These are phyloP conservation scores for Argyresthia albistria DNA, from an alignment of 2,888 invertebrate species.

Conservation along the genomic window DNA sequence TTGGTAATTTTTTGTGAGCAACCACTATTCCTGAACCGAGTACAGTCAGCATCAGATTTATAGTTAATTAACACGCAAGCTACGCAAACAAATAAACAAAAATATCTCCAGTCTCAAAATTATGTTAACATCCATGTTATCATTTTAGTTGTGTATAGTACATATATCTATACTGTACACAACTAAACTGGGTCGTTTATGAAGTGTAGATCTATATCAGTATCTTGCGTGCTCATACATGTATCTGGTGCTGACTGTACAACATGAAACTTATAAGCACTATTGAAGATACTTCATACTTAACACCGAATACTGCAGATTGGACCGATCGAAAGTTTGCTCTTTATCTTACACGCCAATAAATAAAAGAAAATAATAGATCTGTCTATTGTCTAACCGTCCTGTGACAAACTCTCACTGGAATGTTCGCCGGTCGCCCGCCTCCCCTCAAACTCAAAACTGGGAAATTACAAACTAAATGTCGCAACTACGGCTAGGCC, in stretches of 20 bases:
- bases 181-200: no score
- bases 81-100: no score
- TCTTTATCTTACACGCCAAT: conserved; percentile 19
- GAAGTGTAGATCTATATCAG: no score
- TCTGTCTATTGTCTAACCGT: not conserved
- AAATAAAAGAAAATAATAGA: conserved; percentile 12
- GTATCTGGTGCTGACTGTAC: conserved; percentile 6
- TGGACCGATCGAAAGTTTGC: conserved; percentile 20
- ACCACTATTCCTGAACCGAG: conserved; percentile 39
- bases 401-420: conserved; percentile 30
- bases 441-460: conserved; percentile 16
- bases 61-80: no score
- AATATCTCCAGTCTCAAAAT: no score
- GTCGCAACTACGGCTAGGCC: conserved; percentile 39
- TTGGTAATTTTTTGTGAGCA: conserved; percentile 70
- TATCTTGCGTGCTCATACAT: not conserved
- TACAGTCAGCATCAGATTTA: conserved; percentile 18
- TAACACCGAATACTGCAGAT: conserved; percentile 39
- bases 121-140: no score
- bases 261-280: conserved; percentile 19
- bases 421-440: conserved; percentile 44
- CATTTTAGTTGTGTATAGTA: no score
- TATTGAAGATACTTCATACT: conserved; percentile 27
- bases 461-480: conserved; percentile 10
- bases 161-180: no score